phyloP scores from a whole-genome alignment of 1,140 invertebrate genomes.

The Ostrea edulis region DNA sequence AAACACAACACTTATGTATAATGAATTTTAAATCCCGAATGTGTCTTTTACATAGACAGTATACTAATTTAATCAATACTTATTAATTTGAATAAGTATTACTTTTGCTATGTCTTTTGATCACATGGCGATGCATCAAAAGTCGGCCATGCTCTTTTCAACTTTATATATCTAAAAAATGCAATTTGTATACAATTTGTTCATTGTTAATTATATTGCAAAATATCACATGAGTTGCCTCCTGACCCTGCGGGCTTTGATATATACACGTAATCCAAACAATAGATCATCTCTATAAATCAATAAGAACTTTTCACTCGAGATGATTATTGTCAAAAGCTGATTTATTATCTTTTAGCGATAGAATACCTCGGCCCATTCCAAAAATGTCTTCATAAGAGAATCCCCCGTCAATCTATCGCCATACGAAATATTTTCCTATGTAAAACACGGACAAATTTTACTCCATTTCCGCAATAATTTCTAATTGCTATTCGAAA shows the following conservation, averaged over 20 bases:
- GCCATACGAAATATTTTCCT: background rate
- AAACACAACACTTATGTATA: no score
- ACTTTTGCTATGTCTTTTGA: no score
- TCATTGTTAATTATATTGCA: background rate
- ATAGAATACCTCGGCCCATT: background rate
- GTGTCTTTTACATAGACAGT: no score
- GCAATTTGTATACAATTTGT: background rate
- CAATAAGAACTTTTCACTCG: slow-evolving; percentile 1
- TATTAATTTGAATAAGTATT: no score
- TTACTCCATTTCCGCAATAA: background rate
- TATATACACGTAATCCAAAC: background rate
- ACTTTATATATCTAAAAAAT: background rate
- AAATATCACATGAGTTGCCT: background rate
- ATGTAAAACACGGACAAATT: background rate
- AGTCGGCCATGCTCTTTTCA: background rate
- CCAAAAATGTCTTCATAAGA: background rate
- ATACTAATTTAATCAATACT: no score
- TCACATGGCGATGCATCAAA: background rate
- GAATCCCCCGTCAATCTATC: background rate
- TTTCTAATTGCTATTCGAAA: background rate
- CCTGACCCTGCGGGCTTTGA: background rate
- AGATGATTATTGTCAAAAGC: background rate
- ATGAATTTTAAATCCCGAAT: no score
- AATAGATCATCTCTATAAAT: background rate
- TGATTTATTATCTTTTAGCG: background rate